These are phyloP conservation scores for Sterna hirundo DNA, from an alignment of 2,113 vertebrate species.

Conservation along the genomic window DNA sequence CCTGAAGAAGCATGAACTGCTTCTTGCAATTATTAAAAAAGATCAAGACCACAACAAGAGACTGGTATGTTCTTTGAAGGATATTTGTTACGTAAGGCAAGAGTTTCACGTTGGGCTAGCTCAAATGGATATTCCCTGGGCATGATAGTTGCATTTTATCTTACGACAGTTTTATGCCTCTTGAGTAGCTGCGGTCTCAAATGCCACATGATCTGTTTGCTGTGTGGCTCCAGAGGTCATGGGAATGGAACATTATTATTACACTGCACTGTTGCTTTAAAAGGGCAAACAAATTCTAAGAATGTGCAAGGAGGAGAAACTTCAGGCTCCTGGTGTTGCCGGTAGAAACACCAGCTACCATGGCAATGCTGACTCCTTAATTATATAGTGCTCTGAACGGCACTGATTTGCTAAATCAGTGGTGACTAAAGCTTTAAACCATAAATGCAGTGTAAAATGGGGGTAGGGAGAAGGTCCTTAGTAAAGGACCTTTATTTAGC, in stretches of 20 bases:
- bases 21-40: conserved; percentile 83
- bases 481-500: neutral
- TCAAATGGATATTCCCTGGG: neutral
- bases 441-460: too few relatives aligned
- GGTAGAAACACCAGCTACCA: neutral
- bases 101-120: neutral
- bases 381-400: neutral
- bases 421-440: neutral
- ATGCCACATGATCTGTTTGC: neutral
- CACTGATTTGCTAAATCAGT: neutral
- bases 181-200: neutral
- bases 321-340: neutral
- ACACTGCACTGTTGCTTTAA: neutral
- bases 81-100: neutral
- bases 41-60: conserved; percentile 87
- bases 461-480: neutral
- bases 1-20: conserved; percentile 85
- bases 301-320: neutral
- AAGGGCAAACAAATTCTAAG: neutral
- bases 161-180: neutral
- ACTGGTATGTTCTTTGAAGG: conserved; percentile 79
- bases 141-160: neutral
- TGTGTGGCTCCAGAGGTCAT: neutral
- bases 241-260: neutral
- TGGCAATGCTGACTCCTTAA: neutral